Evolutionary conservation across 1,140 invertebrate genomes (phyloP).

Genomic region (Babylonia areolata): DNA sequence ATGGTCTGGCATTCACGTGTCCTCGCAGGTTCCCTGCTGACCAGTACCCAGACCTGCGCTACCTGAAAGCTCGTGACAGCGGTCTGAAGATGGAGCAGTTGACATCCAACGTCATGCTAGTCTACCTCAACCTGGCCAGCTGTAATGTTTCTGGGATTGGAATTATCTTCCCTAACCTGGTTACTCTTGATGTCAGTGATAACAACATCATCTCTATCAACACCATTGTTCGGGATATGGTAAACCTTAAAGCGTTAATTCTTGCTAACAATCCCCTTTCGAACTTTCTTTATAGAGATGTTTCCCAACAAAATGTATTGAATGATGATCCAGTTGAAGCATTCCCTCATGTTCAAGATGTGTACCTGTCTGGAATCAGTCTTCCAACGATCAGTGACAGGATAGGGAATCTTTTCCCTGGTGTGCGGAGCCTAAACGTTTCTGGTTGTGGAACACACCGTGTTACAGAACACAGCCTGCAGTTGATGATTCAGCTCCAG

Average conservation of each 20-base stretch:
- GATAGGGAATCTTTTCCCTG: background rate
- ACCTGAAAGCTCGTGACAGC: background rate
- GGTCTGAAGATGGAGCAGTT: background rate
- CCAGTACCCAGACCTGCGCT: conserved; percentile 8
- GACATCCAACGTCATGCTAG: background rate
- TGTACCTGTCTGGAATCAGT: background rate
- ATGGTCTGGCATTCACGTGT: conserved; percentile 23
- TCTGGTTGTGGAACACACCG: background rate
- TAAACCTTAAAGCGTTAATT: background rate
- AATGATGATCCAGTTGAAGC: too few relatives aligned
- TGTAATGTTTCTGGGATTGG: background rate
- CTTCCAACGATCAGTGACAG: background rate
- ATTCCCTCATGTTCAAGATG: background rate
- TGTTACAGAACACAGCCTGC: background rate
- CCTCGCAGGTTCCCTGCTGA: background rate
- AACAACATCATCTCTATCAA: background rate
- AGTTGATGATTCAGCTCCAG: background rate
- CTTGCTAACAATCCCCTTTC: background rate
- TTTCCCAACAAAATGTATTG: background rate
- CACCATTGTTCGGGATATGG: background rate
- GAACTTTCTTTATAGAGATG: background rate
- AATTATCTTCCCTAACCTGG: background rate
- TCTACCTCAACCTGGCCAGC: conserved; percentile 14
- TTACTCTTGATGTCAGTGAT: conserved; percentile 13
- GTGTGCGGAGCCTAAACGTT: conserved; percentile 17